Percentiles rank a stretch among this genome's conserved stretches.
Evolutionary conservation across 2,113 vertebrate species (phyloP).

Genomic region (Ursus arctos): DNA sequence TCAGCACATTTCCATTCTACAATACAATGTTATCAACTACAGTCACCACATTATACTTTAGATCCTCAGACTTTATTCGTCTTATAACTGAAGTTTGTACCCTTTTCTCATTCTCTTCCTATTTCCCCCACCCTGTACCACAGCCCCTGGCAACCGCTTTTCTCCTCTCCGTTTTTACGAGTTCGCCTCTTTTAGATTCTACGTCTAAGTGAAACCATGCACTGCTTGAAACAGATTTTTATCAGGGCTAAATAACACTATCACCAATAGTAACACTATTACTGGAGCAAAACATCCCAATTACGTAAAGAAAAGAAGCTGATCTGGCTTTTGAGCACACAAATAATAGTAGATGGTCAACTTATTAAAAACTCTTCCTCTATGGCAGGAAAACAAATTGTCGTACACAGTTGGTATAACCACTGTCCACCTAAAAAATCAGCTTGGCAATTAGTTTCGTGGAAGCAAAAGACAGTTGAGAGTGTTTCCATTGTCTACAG

Average conservation of each 20-base stretch:
- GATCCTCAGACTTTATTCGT: neutral
- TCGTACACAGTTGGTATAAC: neutral
- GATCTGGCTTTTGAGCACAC: neutral
- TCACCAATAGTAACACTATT: neutral
- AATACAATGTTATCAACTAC: neutral
- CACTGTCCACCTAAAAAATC: neutral
- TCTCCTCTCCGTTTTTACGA: neutral
- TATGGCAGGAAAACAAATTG: conserved; percentile 34
- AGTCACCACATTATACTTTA: neutral
- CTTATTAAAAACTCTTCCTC: neutral
- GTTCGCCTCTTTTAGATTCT: neutral
- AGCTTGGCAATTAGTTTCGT: conserved; percentile 14
- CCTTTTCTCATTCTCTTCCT: neutral
- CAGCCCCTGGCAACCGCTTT: neutral
- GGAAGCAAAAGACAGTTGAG: neutral
- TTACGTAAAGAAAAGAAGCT: conserved; percentile 16
- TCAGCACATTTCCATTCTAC: neutral
- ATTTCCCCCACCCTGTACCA: neutral
- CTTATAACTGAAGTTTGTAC: neutral
- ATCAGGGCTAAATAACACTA: neutral
- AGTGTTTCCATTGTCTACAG: conserved; percentile 5
- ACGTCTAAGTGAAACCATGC: neutral
- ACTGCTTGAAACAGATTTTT: conserved; percentile 31
- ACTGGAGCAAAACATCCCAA: neutral
- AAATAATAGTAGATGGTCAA: neutral